Evolutionary conservation across 2,888 invertebrate species (phyloP), one percentile per base, ranked within the genome.

Genomic region (Siphonodentalium dalli): DNA sequence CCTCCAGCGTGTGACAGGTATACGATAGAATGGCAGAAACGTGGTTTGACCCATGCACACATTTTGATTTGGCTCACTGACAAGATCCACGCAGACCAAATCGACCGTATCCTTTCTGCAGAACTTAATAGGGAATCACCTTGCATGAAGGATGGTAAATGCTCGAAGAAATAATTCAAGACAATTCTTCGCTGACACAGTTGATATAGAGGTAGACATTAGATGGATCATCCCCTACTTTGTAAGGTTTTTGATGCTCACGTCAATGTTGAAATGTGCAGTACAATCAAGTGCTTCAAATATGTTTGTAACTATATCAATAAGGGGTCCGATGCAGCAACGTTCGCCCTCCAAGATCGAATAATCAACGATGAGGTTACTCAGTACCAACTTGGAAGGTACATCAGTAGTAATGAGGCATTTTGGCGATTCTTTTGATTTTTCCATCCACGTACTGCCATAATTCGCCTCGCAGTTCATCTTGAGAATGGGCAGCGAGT

Each of bases 221-320:
- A 15, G 43, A 3, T 61, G 56, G 57, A 29, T 66, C 34, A 29
- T 28, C 59, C 57, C 11, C 29, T 39, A 29, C 65, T 77, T 3
- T n/a, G 40, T 13, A 71, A 69, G 54, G 67, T 62, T 9, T 77
- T 67, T 38, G 62, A 77, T 40, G 72, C 75, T 1, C 79, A 82
- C 56, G 75, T 77, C n/a, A 82, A 82, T 61, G 77, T 64, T 1
- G 60, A 60, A 24, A 74, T 44, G 50, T 84, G 82, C 53, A 73
- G 69, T 65, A 82, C 80, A 0, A 77, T 83, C 0, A 80, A 82
- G 55, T 68, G 71, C 0, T 79, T 81, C 20, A 81, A 81, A 69
- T 39, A 34, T 34, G 40, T 50, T 61, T n/a, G 23, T 20, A n/a
- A n/a, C n/a, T n/a, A n/a, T n/a, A n/a, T n/a, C n/a, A n/a, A n/a